These are phyloP conservation scores for Psylliodes chrysocephalus DNA, from an alignment of 2,888 invertebrate species.

Conservation along the genomic window DNA sequence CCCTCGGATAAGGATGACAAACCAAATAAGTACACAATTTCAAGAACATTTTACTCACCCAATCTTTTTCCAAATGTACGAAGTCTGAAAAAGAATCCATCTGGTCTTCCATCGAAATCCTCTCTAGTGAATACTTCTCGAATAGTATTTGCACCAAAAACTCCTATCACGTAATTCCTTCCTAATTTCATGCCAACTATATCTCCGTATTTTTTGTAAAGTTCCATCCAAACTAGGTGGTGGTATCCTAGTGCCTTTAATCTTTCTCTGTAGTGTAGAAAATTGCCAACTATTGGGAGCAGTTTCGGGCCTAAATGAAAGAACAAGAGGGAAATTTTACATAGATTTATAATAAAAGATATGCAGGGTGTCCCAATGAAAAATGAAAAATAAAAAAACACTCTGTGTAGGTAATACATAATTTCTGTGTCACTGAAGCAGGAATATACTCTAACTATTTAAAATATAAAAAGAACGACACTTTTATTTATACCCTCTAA, in stretches of 20 bases:
- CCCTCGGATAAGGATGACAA: no score
- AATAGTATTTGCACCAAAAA: slow-evolving; percentile 72
- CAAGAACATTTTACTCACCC: slow-evolving; percentile 69
- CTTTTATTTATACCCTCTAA: no score
- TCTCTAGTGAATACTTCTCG: slow-evolving; percentile 71
- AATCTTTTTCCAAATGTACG: slow-evolving; percentile 74
- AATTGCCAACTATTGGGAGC: slow-evolving; percentile 69
- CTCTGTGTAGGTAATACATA: no score
- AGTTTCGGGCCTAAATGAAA: slow-evolving; percentile 67
- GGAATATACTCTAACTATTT: no score
- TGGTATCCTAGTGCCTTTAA: slow-evolving; percentile 64
- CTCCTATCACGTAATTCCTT: slow-evolving; percentile 70
- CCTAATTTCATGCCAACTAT: slow-evolving; percentile 76
- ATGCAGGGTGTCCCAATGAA: no score
- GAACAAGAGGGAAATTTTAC: no score
- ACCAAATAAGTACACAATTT: no score
- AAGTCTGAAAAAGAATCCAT: slow-evolving; percentile 75
- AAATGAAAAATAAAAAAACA: no score
- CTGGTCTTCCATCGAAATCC: slow-evolving; percentile 77
- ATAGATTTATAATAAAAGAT: no score
- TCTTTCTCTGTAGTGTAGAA: slow-evolving; percentile 59
- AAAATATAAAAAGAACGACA: no score
- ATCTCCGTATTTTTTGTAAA: slow-evolving; percentile 71
- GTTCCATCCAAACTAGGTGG: slow-evolving; percentile 71
- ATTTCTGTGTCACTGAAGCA: no score